Base-by-base conservation (phyloP, 2,888 invertebrate species). In the Unio delphinus region DNA sequence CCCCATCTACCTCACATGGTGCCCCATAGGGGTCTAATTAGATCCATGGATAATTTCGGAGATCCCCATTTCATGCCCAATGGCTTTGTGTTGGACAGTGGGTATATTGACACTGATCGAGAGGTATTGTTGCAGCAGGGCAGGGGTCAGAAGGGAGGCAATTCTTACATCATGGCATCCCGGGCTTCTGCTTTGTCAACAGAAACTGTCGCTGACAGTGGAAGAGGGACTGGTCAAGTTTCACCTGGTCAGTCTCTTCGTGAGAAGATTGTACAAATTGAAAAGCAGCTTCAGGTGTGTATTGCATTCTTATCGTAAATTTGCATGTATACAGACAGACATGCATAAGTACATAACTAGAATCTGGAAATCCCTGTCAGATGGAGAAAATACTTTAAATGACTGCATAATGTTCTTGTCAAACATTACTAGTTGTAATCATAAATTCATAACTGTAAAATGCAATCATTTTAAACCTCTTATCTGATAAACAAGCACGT, bases 181-280 rank as follows among this genome's bases (percentile, higher is more conserved):
- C 34, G 60, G 34, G 66, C 69, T 15, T 74, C 70, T 28, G 73
- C 70, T 59, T 58, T 73, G 15, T 69, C 69, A 5, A 55, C 64
- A 5, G 77, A 75, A n/a, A 83, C 80, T 70, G 66, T 83, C 4
- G 79, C 80, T 28, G 83, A 81, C 69, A 83, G 83, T 74, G 83
- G 80, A 55, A 73, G 78, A 64, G 79, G 80, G 23, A 83, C 83
- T 11, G 71, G 73, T 6, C 74, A 75, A 11, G 68, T 75, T 15
- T 78, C 78, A 58, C 77, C 71, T 66, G 73, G 65, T 18, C 65
- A 66, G 70, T 74, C 77, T 23, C 73, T 85, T 26, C 73, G 80
- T 61, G 84, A 86, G 66, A 79, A 82, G 61, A 83, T 86, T 61
- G 78, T 82, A 34, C 76, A 82, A 70, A 84, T 86, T 66, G 84